phyloP scores from a whole-genome alignment of 1,140 invertebrate species.

The Episyrphus balteatus region DNA sequence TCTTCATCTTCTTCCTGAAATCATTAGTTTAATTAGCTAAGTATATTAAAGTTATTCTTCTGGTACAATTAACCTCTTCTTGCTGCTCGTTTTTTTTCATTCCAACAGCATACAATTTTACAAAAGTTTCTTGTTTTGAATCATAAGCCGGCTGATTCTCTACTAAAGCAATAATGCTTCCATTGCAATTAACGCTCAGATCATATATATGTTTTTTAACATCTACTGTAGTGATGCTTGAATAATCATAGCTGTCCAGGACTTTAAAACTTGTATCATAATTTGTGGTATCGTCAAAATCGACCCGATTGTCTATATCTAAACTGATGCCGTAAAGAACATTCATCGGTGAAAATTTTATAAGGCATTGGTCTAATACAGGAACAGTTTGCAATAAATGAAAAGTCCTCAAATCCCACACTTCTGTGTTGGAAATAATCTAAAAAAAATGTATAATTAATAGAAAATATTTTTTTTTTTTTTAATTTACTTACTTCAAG shows the following conservation, averaged over 20 bases:
- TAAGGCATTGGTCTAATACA: conserved; percentile 76
- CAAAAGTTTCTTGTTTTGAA: conserved; percentile 68
- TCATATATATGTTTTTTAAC: conserved; percentile 73
- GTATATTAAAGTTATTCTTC: conserved; percentile 10
- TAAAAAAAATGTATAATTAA: conserved; percentile 16
- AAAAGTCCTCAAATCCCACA: conserved; percentile 94
- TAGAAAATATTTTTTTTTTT: neutral
- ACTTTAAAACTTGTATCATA: conserved; percentile 78
- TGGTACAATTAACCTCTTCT: conserved; percentile 26
- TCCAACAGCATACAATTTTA: conserved; percentile 65
- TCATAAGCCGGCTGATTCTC: conserved; percentile 69
- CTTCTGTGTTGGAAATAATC: conserved; percentile 75
- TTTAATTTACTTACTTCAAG: conserved; percentile 56
- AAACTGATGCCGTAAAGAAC: conserved; percentile 47
- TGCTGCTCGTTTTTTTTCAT: conserved; percentile 34
- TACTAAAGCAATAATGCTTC: conserved; percentile 70
- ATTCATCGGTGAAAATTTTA: conserved; percentile 56
- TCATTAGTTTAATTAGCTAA: conserved; percentile 30
- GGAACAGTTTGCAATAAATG: conserved; percentile 89
- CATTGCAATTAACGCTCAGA: conserved; percentile 59
- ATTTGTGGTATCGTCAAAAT: conserved; percentile 16
- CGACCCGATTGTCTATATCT: conserved; percentile 35
- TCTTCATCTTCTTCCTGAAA: conserved; percentile 37
- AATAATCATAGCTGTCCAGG: conserved; percentile 87
- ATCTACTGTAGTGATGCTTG: conserved; percentile 86